Base-by-base conservation (phyloP, 2,888 invertebrate genomes). In the Herminia tarsipennalis region DNA sequence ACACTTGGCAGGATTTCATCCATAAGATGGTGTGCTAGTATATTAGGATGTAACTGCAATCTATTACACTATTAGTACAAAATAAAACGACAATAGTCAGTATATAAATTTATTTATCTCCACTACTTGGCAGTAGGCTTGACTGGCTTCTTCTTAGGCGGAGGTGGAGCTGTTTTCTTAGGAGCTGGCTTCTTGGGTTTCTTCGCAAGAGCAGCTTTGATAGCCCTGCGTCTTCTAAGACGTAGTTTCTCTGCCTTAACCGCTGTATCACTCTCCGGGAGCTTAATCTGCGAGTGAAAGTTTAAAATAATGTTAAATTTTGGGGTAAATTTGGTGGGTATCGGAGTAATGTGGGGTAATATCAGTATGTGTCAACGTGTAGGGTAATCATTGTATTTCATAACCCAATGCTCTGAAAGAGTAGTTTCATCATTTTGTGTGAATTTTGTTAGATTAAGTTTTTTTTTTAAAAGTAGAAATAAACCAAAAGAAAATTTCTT, bases 401-500 rank as follows among this genome's bases (percentile, higher is more conserved):
- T 90, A 90, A 90, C 90, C 90, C 90, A 91, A 91, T 91, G 90
- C 90, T 91, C 90, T 90, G 88, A 78, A 52, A 84, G 80, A 86
- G 84, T n/a, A 61, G 51, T 84, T 72, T 89, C 89, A 90, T 90
- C 89, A 90, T 87, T 62, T 70, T 13, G 78, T 63, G 53, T 75
- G 0, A 9, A 2, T n/a, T 13, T 14, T 9, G 6, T 5, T 1
- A 2, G n/a, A 9, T 6, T 22, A 6, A 2, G 3, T 30, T 1
- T 6, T 5, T 9, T 12, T 20, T 32, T 20, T 20, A 12, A 18
- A 2, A 5, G 10, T 24, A 24, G 24, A 9, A 10, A 24, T 10
- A 22, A 2, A n/a, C n/a, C 2, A 22, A n/a, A n/a, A 0, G 21
- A 6, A 20, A 5, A 5, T 5, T 20, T 20, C 8, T 20, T n/a